Base-by-base conservation (phyloP, 2,888 invertebrate species). In the Agrilus mali region DNA sequence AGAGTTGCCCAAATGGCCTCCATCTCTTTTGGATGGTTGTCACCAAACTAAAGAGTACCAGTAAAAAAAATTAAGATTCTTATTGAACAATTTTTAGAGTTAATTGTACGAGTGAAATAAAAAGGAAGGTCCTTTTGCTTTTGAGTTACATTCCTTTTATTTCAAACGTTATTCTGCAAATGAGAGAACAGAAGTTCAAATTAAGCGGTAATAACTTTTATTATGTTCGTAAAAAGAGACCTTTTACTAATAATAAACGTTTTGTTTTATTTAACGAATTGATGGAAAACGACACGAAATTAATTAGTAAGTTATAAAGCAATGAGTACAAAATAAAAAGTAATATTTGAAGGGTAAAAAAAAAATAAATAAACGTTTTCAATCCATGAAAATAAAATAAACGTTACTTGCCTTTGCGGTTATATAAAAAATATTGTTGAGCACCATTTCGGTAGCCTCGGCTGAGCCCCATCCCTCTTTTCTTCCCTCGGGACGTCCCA, bases 391-490 rank as follows among this genome's bases (percentile, higher is more conserved):
- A 17, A 42, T n/a, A 1, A 16, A 45, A 8, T 37, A 35, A 35
- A 43, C n/a, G 34, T 22, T 40, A 50, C 57, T 61, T 70, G 89
- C 89, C 82, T 93, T 93, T 4, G 93, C 89, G 6, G 97, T 98
- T 56, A 97, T 87, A 68, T 96, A 97, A 69, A 98, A 92, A 15
- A 98, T 80, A 71, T 98, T 98, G 67, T 98, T 98, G 49, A 98
- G 77, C 39, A 98, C 93, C 93, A 98, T 95, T 71, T 98, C 97
- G 0, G 97, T 98, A n/a, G 97, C 97, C 69, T 97, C 96, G 0
- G 89, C 89, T 1, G 95, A 95, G 36, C 98, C 98, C 78, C 97
- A 95, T 0, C 97, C 97, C 64, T 95, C 94, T 41, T 89, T 78
- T 14, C 87, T 75, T 5, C 75, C 70, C 42, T 84, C 77, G 34